Evolutionary conservation across 2,888 invertebrate species (phyloP), one percentile per base, ranked within the genome.

Genomic region (Drosophila flavopinicola): DNA sequence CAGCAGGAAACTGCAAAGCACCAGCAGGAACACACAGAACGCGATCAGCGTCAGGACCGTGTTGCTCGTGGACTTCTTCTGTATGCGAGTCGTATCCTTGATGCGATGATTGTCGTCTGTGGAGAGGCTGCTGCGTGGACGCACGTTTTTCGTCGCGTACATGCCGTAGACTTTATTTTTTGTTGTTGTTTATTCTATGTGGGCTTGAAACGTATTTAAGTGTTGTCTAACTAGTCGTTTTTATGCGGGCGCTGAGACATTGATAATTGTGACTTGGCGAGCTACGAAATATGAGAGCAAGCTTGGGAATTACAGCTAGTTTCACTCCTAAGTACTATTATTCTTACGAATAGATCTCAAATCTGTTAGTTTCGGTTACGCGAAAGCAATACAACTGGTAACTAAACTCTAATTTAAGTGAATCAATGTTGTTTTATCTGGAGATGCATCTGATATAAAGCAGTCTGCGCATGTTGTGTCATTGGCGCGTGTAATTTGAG

Each of bases 111-210:
- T 90, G 53, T 91, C 90, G 60, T 90, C 90, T 61, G 90, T 89
- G 37, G 90, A 90, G 38, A 91, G 84, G 66, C 90, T 91, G 45
- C 90, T 90, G 45, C 91, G 89, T 37, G 91, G 91, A 17, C 91
- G 88, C 33, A 90, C 89, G 71, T 85, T 79, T 85, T 88, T 88
- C 59, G 88, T 87, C 64, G 90, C 88, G 65, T 90, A 90, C 90
- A 90, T 91, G 35, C 69, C 75, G 70, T 76, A 29, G 53, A 24
- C 66, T 49, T 51, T 38, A 38, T 6, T 15, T 25, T 38, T 20
- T 29, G 42, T 11, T 33, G n/a, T 39, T 38, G 15, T 41, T 11
- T 27, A 11, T 15, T 13, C n/a, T 67, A 48, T 68, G 53, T 53
- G 61, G 38, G 25, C 45, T 6, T 4, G 15, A 15, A 13, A 11